Base-by-base conservation (phyloP, 2,113 vertebrate species). In the Pelobates fuscus region DNA sequence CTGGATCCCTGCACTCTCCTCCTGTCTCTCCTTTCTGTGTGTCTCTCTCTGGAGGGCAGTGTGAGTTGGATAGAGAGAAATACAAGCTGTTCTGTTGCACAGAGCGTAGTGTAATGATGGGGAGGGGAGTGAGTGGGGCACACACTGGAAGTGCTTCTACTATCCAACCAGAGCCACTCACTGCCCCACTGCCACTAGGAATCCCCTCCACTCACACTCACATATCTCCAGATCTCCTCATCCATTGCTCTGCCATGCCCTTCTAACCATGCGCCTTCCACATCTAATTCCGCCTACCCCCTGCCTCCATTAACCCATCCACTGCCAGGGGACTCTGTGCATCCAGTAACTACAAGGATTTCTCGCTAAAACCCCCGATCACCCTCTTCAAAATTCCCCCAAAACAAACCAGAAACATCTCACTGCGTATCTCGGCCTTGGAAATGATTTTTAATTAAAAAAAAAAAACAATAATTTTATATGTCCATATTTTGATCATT, bases 81-180 rank as follows among this genome's bases (percentile, higher is more conserved):
- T 78, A 46, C 64, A 79, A 70, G 83, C 84, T 20, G 71, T 78
- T 78, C 71, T 62, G 77, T 11, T 86, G 87, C 87, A 87, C 90
- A 89, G 84, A 83, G 84, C 83, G 77, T 81, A 82, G 83, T 82
- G 74, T 74, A 79, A 80, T 81, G 82, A 84, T 86, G 87, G 85
- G 80, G 85, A 74, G 59, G 78, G 78, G 81, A 84, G 74, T 68
- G 62, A 55, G 77, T 71, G 81, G 79, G 70, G 60, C 52, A 72
- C 81, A 79, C 81, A 81, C 76, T 71, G 80, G 66, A 79, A 84
- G 87, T 84, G 82, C 78, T 75, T 80, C 81, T 78, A 70, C 81
- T 81, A 79, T 77, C 84, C 86, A 84, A 82, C 87, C 78, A 85
- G 82, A 81, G 82, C 71, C 80, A 80, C 80, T 46, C 20, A 71